Conservation (phyloP, 2,797 vertebrate species). For the Podarcis siculus region DNA sequence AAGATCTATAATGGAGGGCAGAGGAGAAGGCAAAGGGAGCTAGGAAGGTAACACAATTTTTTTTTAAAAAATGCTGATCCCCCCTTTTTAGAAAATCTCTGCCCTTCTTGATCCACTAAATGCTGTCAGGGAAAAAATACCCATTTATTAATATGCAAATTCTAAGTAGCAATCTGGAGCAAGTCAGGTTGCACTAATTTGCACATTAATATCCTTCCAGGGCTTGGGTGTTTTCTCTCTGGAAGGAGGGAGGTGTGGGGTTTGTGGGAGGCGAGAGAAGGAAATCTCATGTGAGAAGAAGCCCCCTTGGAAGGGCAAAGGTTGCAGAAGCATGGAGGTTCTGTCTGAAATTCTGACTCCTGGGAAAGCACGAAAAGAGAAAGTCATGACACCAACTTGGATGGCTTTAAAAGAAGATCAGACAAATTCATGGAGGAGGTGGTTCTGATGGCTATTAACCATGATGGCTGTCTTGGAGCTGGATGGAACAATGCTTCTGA, state of each 20-base stretch:
- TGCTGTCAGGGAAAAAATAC: constrained; percentile 74
- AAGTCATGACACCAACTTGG: no score
- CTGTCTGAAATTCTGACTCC: constrained; percentile 54
- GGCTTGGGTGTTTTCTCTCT: constrained; percentile 73
- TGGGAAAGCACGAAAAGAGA: not conserved
- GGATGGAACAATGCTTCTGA: no score
- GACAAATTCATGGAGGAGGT: no score
- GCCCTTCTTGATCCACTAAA: constrained; percentile 82
- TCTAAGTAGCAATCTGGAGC: constrained; percentile 83
- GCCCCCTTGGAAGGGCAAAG: constrained; percentile 24
- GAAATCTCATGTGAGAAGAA: not conserved
- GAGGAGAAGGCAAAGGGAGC: constrained; percentile 43
- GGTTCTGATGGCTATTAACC: no score
- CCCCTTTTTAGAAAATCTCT: constrained; percentile 57
- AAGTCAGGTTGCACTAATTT: constrained; percentile 84
- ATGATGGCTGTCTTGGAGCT: no score
- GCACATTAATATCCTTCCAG: constrained; percentile 86
- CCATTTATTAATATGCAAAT: constrained; percentile 87
- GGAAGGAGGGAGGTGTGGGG: constrained; percentile 51
- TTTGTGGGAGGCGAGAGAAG: constrained; percentile 3
- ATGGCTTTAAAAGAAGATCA: no score
- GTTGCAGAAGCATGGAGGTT: constrained; percentile 35
- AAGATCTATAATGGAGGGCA: constrained; percentile 21
- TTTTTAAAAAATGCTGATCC: not conserved
- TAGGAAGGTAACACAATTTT: constrained; percentile 41